Conservation (phyloP, 2,113 vertebrate species). For the Alaudala cheleensis region DNA sequence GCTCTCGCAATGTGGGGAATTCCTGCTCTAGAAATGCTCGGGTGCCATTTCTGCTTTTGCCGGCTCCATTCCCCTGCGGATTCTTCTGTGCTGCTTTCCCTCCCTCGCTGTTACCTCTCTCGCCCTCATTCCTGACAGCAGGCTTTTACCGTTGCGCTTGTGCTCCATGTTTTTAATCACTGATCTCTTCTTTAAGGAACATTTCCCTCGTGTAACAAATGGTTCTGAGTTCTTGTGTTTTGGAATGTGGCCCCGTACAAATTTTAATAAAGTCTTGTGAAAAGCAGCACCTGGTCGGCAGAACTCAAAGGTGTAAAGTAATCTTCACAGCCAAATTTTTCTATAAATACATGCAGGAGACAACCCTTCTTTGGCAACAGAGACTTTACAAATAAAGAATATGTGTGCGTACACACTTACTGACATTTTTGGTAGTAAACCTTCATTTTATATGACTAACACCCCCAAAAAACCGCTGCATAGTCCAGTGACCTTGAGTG, state of each 20-base stretch:
- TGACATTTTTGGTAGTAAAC: neutral
- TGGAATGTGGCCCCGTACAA: neutral
- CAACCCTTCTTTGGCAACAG: neutral
- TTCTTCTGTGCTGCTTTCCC: neutral
- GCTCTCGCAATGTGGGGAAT: neutral
- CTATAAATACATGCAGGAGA: neutral
- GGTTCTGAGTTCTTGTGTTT: neutral
- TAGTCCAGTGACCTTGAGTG: neutral
- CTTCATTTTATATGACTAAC: neutral
- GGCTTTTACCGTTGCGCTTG: accelerated
- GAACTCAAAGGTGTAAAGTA: neutral
- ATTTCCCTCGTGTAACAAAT: neutral
- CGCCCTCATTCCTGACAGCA: neutral
- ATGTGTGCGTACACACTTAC: neutral
- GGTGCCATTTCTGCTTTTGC: neutral
- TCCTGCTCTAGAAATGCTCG: neutral
- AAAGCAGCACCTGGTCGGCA: neutral
- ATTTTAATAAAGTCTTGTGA: neutral
- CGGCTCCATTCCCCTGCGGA: neutral
- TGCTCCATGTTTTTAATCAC: neutral
- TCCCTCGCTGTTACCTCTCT: no score
- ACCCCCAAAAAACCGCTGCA: neutral
- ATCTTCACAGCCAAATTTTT: neutral
- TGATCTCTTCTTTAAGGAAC: neutral
- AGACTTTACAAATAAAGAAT: neutral